Evolutionary conservation across 2,888 invertebrate species (phyloP).

Genomic region (Cistogaster globosa): DNA sequence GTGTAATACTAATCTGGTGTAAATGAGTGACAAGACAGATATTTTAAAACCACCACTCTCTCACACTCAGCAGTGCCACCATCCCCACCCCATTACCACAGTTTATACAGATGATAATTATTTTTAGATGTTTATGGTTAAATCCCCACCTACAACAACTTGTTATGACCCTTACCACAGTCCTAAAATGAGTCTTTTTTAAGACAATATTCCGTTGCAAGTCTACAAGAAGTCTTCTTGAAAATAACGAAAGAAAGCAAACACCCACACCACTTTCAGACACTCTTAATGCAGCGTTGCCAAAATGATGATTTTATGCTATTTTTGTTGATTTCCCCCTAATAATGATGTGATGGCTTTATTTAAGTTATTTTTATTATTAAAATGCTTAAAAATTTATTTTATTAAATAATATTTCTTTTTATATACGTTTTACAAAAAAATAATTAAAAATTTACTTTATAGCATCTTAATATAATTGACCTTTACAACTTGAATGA

Average conservation of each 20-base stretch:
- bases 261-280: conserved; percentile 16
- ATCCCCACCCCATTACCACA: conserved; percentile 48
- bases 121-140: conserved; percentile 52
- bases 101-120: conserved; percentile 63
- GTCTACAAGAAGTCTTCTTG: conserved; percentile 10
- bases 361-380: background rate
- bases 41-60: conserved; percentile 25
- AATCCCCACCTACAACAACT: conserved; percentile 29
- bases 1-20: background rate
- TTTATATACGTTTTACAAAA: too few species aligned
- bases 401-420: too few species aligned
- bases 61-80: background rate
- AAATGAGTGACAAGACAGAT: conserved; percentile 26
- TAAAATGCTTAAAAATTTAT: too few species aligned
- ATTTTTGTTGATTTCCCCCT: too few species aligned
- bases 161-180: conserved; percentile 28
- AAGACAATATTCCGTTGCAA: conserved; percentile 27
- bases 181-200: conserved; percentile 21
- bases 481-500: too few species aligned
- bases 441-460: too few species aligned
- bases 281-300: conserved; percentile 22
- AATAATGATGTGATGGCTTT: background rate
- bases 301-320: background rate
- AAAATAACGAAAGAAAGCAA: conserved; percentile 12
- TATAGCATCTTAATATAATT: too few species aligned